Evolutionary conservation across 1,140 invertebrate genomes (phyloP), one percentile per base, ranked within the genome.

Genomic region (Aphelenchoides besseyi): DNA sequence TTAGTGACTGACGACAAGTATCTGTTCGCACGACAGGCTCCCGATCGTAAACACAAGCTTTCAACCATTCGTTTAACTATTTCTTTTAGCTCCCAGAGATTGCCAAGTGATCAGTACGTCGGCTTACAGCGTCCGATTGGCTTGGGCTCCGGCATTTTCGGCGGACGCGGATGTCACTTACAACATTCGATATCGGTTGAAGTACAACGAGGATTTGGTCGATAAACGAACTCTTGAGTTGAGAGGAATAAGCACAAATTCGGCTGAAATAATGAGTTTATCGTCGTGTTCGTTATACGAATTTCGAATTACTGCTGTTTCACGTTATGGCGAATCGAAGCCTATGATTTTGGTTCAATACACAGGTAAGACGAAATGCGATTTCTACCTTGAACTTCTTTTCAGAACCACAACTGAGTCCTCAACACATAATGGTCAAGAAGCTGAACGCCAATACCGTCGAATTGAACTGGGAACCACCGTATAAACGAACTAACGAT

Each of bases 1-100:
- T 48, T 68, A 83, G 82, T 83, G 48, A 81, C 82, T n/a, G 78
- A 83, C 67, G 82, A 77, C 5, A 73, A 83, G 32, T 83, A 84
- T 63, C 78, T 83, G 80, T 83, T 83, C 66, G 82, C 82, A 41
- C 74, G 82, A 35, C 68, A 73, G 23, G 69, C 82, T 23, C 82
- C 82, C 32, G 82, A 83, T 71, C 82, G n/a, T n/a, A n/a, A n/a
- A n/a, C n/a, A n/a, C n/a, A n/a, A n/a, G n/a, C n/a, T n/a, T n/a
- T n/a, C n/a, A n/a, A n/a, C n/a, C n/a, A n/a, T n/a, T n/a, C n/a
- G n/a, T n/a, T n/a, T n/a, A n/a, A n/a, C n/a, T n/a, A n/a, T n/a
- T n/a, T n/a, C n/a, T n/a, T n/a, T n/a, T n/a, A n/a, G n/a, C 82
- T 41, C 82, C 82, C 26, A 69, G 74, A 30, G 82, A 83, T 18